phyloP scores from a whole-genome alignment of 2,888 invertebrate genomes.

The Perithous albicinctus region DNA sequence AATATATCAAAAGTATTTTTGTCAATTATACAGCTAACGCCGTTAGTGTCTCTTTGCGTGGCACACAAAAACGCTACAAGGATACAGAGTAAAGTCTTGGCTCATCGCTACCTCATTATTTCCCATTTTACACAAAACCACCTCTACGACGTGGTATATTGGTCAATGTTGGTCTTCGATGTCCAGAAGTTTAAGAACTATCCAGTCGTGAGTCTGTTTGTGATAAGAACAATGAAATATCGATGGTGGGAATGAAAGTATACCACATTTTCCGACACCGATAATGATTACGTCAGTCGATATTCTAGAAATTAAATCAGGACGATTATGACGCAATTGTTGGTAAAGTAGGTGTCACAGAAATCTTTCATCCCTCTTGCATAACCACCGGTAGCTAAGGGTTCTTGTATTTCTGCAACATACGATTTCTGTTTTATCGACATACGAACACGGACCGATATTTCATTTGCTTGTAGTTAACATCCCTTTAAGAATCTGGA shows the following conservation, averaged over 20 bases:
- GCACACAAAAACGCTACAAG: background rate
- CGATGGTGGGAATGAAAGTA: too few relatives aligned
- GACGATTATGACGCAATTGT: slow-evolving; percentile 24
- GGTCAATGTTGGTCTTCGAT: too few relatives aligned
- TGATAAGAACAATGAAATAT: too few relatives aligned
- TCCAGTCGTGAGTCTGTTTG: too few relatives aligned
- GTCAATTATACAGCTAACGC: background rate
- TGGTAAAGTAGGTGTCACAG: slow-evolving; percentile 7
- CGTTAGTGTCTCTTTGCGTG: background rate
- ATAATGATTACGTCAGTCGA: background rate
- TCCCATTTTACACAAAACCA: too few relatives aligned
- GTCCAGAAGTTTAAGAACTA: too few relatives aligned
- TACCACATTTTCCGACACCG: too few relatives aligned
- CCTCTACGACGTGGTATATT: too few relatives aligned
- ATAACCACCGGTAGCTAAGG: slow-evolving; percentile 71
- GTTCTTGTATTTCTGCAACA: background rate
- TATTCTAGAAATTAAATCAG: slow-evolving; percentile 35
- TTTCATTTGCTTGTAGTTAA: background rate
- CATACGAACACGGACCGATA: background rate
- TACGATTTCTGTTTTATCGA: slow-evolving; percentile 31
- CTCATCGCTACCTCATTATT: too few relatives aligned
- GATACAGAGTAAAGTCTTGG: background rate
- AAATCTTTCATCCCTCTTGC: slow-evolving; percentile 68
- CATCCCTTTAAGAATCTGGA: background rate
- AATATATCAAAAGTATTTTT: background rate